Base-by-base conservation (phyloP, 1,140 invertebrate species). In the Drosophila mayri region DNA sequence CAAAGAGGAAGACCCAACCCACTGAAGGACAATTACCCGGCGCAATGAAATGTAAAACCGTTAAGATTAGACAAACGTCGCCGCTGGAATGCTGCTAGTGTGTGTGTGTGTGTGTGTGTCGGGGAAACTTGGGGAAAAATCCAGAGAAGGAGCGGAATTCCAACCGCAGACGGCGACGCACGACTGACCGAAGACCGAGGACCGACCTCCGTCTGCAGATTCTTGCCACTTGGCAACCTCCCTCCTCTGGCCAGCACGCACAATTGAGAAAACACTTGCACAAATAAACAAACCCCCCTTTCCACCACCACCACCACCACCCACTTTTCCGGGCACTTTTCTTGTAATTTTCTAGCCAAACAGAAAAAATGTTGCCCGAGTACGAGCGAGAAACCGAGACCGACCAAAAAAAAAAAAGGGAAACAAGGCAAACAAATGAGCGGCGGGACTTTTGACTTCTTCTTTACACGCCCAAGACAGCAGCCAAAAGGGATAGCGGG, bases 241-340 rank as follows among this genome's bases (percentile, higher is more conserved):
- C 46, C 12, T 30, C 43, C 54, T 22, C 71, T 61, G 61, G 63
- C 63, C 70, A 37, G 49, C 67, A 87, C 85, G 84, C 84, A 87
- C 84, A 87, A 88, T 87, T 87, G 84, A 90, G 85, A 81, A 88
- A 88, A 90, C 84, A 88, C 84, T 88, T 88, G 80, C 85, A 90
- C 78, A 88, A 88, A 87, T 80, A 88, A 88, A 90, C 84, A 88
- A 90, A 88, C 54, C 38, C 59, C 35, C 50, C 18, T 41, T 57
- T 38, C 0, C 11, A n/a, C 38, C 40, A n/a, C 38, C 41, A 10
- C 20, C 44, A 14, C 20, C 44, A 49, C 64, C 71, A 58, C 32
- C 54, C 67, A 68, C 64, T 76, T 68, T 67, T 64, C 64, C 76
- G 84, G 72, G 71, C 80, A 76, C 80, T 85, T 90, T 88, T 90